These are phyloP conservation scores for Xenopus borealis DNA, from an alignment of 2,113 vertebrate genomes.

Conservation along the genomic window DNA sequence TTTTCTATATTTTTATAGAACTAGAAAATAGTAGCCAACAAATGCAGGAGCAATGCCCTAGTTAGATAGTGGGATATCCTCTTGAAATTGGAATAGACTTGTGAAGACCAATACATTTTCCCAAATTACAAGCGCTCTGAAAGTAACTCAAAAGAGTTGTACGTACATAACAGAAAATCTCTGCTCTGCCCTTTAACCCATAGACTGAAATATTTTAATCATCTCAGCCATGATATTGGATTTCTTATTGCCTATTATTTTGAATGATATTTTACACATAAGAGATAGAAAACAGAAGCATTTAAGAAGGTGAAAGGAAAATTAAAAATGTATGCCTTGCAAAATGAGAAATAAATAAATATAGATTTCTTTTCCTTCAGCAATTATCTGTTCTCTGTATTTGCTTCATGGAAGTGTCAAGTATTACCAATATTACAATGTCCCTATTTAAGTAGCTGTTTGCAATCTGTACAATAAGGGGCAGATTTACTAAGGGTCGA, in stretches of 20 bases:
- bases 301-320: neutral
- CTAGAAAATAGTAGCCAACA: too few species aligned
- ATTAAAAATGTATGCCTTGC: slow-evolving; percentile 19
- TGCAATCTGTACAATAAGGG: too few species aligned
- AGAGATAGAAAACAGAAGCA: slow-evolving; percentile 15
- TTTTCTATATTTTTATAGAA: too few species aligned
- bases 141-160: neutral
- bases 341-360: slow-evolving; percentile 17
- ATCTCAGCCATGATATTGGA: slow-evolving; percentile 16
- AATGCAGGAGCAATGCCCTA: too few species aligned
- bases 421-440: too few species aligned
- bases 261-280: slow-evolving; percentile 9
- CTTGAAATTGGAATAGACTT: neutral
- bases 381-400: too few species aligned
- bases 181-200: neutral
- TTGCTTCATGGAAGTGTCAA: too few species aligned
- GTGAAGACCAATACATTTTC: neutral
- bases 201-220: slow-evolving; percentile 13
- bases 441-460: too few species aligned
- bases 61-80: too few species aligned
- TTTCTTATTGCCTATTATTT: slow-evolving; percentile 26
- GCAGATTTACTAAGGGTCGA: too few species aligned
- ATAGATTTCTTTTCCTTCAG: neutral
- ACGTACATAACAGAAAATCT: neutral
- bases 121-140: neutral